These are phyloP conservation scores for Diadegma fenestrale DNA, from an alignment of 2,888 invertebrate genomes.

Conservation along the genomic window DNA sequence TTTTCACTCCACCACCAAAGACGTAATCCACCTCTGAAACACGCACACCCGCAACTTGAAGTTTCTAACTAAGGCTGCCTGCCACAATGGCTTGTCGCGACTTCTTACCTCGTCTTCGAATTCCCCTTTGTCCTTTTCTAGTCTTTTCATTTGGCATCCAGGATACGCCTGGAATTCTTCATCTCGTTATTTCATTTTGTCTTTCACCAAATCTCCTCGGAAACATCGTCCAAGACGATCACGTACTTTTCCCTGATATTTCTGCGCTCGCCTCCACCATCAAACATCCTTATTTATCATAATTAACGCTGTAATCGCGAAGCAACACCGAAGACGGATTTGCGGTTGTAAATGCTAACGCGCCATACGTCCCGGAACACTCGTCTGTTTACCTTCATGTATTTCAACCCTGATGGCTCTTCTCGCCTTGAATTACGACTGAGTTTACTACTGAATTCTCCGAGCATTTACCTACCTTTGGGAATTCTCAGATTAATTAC, in stretches of 20 bases:
- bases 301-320: conserved; percentile 35
- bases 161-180: background rate
- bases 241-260: background rate
- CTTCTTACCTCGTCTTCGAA: conserved; percentile 16
- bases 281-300: conserved; percentile 41
- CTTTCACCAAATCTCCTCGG: background rate
- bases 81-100: background rate
- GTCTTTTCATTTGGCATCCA: background rate
- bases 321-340: conserved; percentile 37
- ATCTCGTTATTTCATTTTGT: background rate
- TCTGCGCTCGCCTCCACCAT: background rate
- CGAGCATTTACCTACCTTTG: conserved; percentile 18
- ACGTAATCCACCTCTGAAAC: conserved; percentile 16
- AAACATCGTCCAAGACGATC: background rate
- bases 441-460: conserved; percentile 24
- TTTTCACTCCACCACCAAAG: conserved; percentile 23
- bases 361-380: conserved; percentile 56
- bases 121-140: conserved; percentile 28
- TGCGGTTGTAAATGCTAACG: conserved; percentile 4
- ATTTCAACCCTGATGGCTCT: conserved; percentile 35
- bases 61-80: conserved; percentile 1
- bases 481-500: conserved; percentile 48
- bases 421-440: conserved; percentile 23
- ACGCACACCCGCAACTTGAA: conserved; percentile 16
- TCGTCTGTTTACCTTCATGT: conserved; percentile 44